Conservation (phyloP, 2,797 vertebrate genomes). For the Tokudaia tokunoshimensis region DNA sequence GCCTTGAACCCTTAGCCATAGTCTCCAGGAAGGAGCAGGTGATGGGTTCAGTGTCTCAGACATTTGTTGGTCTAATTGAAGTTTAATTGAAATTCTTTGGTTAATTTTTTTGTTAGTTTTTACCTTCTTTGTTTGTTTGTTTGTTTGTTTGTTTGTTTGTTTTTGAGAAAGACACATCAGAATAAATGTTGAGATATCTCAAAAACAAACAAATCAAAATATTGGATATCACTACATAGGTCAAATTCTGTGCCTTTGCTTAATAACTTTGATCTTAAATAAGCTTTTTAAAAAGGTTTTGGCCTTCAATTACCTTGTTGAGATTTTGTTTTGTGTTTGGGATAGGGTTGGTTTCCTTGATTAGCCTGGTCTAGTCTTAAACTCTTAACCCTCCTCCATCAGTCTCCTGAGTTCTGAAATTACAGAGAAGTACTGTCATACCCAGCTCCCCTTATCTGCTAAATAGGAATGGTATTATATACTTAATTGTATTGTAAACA, state of each 20-base stretch:
- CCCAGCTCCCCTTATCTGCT: neutral
- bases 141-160: too few relatives aligned
- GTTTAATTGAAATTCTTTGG: neutral
- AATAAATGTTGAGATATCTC: neutral
- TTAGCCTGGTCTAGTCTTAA: neutral
- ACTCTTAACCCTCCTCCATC: neutral
- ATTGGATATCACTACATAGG: neutral
- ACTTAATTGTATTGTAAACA: neutral
- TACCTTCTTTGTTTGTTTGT: neutral
- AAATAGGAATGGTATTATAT: neutral
- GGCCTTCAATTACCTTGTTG: neutral
- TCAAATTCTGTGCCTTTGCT: neutral
- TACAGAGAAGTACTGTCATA: neutral
- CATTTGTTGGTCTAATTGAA: neutral
- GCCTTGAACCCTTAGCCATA: neutral
- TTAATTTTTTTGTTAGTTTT: neutral
- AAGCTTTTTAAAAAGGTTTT: neutral
- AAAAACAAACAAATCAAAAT: neutral
- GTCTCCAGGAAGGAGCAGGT: neutral
- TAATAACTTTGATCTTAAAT: neutral
- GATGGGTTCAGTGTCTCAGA: neutral
- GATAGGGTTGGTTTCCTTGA: neutral
- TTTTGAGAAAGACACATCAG: neutral
- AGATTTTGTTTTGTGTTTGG: neutral
- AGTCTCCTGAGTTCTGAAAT: neutral